Base-by-base conservation (phyloP, 2,888 invertebrate genomes). In the Heteromurus nitidus region DNA sequence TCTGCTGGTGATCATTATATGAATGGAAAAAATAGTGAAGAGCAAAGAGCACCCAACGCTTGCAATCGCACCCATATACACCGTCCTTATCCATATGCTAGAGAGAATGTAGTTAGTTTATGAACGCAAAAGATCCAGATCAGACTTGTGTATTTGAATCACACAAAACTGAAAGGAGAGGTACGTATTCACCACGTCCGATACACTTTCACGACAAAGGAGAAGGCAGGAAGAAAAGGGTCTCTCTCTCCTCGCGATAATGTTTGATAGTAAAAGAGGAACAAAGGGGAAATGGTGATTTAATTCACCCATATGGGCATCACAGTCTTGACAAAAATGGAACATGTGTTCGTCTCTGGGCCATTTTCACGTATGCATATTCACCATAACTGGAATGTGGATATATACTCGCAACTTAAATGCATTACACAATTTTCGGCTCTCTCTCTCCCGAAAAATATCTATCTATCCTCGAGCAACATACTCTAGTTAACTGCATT, bases 281-380 rank as follows among this genome's bases (percentile, higher is more conserved):
- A 77, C 53, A 69, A 76, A 42, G 55, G 75, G 31, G 58, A 72
- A 77, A 84, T 84, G 77, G 84, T 84, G 84, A 84, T 85, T 85
- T 83, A 82, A 84, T 85, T 85, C 82, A 85, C 84, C 85, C 85
- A 85, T 84, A 84, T 85, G 85, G 82, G 80, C 85, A 82, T 82
- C 82, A 83, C 83, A 83, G 80, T 76, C 70, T 60, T 76, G 80
- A 80, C 72, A 82, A 82, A 82, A 82, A 82, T 55, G 72, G 70
- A 82, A 80, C 84, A 84, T 81, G 84, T 84, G 84, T 80, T 84
- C 72, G 20, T 47, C 79, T 80, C 58, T 80, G 82, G 80, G 80
- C 82, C 58, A 58, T 79, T 58, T 22, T 7, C 24, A 36, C 42
- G 53, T 47, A 55, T 18, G 28, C 24, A 65, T 36, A 20, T 55